phyloP scores from a whole-genome alignment of 2,888 invertebrate genomes.

The Tetrapedia diversipes region DNA sequence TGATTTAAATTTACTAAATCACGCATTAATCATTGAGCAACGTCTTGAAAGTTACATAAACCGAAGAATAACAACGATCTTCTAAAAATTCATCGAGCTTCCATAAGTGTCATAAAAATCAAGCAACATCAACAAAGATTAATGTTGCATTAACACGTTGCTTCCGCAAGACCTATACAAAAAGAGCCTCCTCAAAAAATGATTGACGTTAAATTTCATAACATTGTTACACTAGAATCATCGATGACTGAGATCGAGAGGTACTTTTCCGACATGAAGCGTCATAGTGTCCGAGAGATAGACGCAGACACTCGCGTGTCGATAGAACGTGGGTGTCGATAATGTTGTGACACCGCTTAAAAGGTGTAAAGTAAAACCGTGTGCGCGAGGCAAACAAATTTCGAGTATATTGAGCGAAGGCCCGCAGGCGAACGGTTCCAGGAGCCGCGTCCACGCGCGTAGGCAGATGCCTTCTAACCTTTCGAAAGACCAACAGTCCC shows the following conservation, averaged over 20 bases:
- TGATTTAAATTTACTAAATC: neutral
- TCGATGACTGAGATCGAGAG: conserved; percentile 8
- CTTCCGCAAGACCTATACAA: too few relatives aligned
- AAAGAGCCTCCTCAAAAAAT: neutral
- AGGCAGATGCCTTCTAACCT: conserved; percentile 53
- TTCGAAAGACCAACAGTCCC: conserved; percentile 51
- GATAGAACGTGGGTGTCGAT: conserved; percentile 41
- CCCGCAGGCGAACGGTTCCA: conserved; percentile 46
- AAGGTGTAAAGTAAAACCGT: conserved; percentile 64
- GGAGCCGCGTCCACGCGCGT: conserved; percentile 54
- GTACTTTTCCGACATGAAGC: conserved; percentile 3
- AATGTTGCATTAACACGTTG: neutral
- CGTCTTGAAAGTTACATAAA: neutral
- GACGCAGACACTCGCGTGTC: too few relatives aligned
- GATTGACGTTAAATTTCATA: neutral
- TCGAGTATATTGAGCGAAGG: conserved; percentile 64
- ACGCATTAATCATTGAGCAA: neutral
- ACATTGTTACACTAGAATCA: neutral
- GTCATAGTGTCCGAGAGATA: conserved; percentile 19
- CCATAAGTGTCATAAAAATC: neutral
- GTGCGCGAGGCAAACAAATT: conserved; percentile 62
- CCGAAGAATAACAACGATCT: neutral
- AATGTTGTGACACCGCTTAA: conserved; percentile 55
- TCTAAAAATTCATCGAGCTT: neutral
- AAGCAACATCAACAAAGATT: too few relatives aligned